Evolutionary conservation across 2,888 invertebrate genomes (phyloP), one percentile per base, ranked within the genome.

Genomic region (Mythimna ferrago): DNA sequence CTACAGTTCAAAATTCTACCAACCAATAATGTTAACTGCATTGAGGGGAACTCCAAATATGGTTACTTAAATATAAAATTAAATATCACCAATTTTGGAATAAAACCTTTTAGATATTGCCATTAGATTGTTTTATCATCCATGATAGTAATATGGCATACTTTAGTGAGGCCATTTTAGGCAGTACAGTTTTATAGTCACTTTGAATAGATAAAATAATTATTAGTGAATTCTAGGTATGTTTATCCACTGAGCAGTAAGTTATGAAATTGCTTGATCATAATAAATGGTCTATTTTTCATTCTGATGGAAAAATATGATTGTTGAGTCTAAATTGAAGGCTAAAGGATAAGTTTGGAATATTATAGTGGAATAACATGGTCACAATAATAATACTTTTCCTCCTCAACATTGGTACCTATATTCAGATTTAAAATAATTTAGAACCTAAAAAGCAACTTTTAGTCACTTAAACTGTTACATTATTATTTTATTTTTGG

Each of bases 171-270:
- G 63, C 51, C 58, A 6, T 51, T 6, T 53, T 9, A 48, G 69
- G 65, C 68, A 57, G 56, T 53, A 54, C 26, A 68, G 16, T 62
- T 62, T 58, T 61, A 73, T 73, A 21, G 19, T 19, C 57, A 21
- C 48, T 78, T 73, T 62, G 53, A 73, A 61, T 70, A 66, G 21
- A 57, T 44, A 54, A 60, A 56, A 65, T 69, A 66, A 73, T 60
- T 57, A 65, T 54, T 48, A 57, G 57, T 54, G 2, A 65, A 35
- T 51, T 51, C 6, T 56, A n/a, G 32, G 10, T 16, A 16, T 56
- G 5, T 10, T 60, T 21, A 26, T 56, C 9, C 0, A 71, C 2
- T 44, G 6, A 48, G 3, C n/a, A 53, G 6, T 21, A 21, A 32
- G 2, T 32, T 32, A 38, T 48, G 32, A 19, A 73, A 67, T 21